Evolutionary conservation across 2,797 vertebrate species (phyloP), one percentile per base, ranked within the genome.

Genomic region (Pogonophryne albipinna): DNA sequence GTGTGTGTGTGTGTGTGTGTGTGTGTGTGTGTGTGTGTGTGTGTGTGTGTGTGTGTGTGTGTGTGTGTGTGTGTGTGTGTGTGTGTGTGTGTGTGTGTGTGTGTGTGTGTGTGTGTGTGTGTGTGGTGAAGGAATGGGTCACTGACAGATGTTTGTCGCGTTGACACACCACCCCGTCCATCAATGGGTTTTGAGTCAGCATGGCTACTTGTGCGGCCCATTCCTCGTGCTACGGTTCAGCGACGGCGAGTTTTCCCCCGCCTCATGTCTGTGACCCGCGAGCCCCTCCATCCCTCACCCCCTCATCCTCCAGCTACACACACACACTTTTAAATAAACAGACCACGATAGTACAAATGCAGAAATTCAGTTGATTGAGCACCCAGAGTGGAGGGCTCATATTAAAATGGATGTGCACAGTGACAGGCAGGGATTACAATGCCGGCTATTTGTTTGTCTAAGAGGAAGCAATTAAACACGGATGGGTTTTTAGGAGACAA

Each of bases 171-270:
- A 34, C 52, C 49, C 59, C 51, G 75, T 92, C 87, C 80, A 79
- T 92, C 91, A 92, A 47, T 53, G 66, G 3, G 17, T 75, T 83
- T 85, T 83, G 76, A 91, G 84, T 90, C 87, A 82, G 88, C 85
- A 69, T n/a, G 67, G 80, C 79, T 65, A 45, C 68, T 5, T n/a
- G 58, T 17, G 16, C 10, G 44, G 73, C 79, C 80, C 75, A 82
- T 85, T 68, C 73, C 59, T 78, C 69, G 68, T 17, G 61, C 80
- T n/a, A 63, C 38, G 79, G 85, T 89, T 87, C 90, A 84, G 65
- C 74, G 4, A 65, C 66, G 3, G 63, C 44, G 13, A 63, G 65
- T 71, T 53, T 8, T 0, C 65, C 74, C 45, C 14, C 12, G 34
- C 58, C 56, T 49, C 77, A 47, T 77, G 41, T 77, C 71, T 70